Evolutionary conservation across 2,888 invertebrate species (phyloP).

Genomic region (Halocaridina rubra): DNA sequence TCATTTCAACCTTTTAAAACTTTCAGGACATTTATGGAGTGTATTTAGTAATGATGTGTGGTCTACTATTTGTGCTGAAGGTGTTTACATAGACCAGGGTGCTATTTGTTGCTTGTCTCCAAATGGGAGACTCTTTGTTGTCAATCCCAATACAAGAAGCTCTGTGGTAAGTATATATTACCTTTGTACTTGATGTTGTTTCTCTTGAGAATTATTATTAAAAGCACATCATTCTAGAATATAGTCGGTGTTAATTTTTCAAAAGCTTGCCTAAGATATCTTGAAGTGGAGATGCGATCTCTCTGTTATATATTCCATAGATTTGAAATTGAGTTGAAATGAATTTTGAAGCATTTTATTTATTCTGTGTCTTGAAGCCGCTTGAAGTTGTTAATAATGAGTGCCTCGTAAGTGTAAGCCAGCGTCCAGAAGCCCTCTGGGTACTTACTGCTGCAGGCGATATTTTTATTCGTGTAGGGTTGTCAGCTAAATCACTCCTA

Average conservation of each 20-base stretch:
- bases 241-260: too few relatives aligned
- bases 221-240: too few relatives aligned
- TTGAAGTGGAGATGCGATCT: too few relatives aligned
- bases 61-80: slow-evolving; percentile 65
- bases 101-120: slow-evolving; percentile 69
- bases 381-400: slow-evolving; percentile 63
- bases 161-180: slow-evolving; percentile 64
- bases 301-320: too few relatives aligned
- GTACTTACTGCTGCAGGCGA: slow-evolving; percentile 69
- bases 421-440: slow-evolving; percentile 70
- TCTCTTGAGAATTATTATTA: too few relatives aligned
- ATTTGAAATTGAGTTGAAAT: too few relatives aligned
- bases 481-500: slow-evolving; percentile 67
- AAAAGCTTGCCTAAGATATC: too few relatives aligned
- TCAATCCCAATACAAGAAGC: slow-evolving; percentile 65
- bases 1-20: too few relatives aligned
- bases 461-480: slow-evolving; percentile 70
- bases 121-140: slow-evolving; percentile 68
- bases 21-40: slow-evolving; percentile 40
- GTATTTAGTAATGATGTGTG: slow-evolving; percentile 28
- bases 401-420: slow-evolving; percentile 67
- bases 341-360: too few relatives aligned
- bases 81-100: slow-evolving; percentile 67
- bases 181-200: too few relatives aligned
- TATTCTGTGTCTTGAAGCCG: slow-evolving; percentile 52